Evolutionary conservation across 1,140 invertebrate genomes (phyloP).

Genomic region (Scaptomyza graminum): DNA sequence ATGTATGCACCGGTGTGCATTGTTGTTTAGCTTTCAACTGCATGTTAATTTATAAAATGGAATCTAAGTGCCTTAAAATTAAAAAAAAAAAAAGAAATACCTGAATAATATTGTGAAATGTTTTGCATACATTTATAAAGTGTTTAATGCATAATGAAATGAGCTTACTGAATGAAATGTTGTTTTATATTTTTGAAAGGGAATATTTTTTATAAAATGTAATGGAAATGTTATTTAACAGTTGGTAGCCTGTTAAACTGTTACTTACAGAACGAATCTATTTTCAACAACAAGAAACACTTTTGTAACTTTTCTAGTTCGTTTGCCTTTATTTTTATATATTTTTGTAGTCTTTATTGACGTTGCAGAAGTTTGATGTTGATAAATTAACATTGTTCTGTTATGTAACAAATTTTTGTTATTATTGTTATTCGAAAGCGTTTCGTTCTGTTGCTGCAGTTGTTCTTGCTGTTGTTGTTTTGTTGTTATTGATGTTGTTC

Average conservation of each 20-base stretch:
- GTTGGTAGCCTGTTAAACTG: not conserved
- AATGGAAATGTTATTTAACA: not conserved
- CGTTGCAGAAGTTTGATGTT: constrained; percentile 72
- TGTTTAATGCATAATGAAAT: constrained; percentile 20
- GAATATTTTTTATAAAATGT: not conserved
- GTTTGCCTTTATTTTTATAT: constrained; percentile 74
- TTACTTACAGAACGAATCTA: not conserved
- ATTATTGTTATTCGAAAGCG: constrained; percentile 79
- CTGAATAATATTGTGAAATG: constrained; percentile 53
- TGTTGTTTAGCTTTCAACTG: constrained; percentile 37
- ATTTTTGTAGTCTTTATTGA: constrained; percentile 76
- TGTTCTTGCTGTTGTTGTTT: constrained; percentile 71
- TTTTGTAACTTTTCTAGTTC: constrained; percentile 78
- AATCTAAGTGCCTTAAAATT: constrained; percentile 75
- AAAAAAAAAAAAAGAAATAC: constrained; percentile 30
- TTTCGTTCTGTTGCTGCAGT: constrained; percentile 83
- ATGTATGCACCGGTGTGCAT: constrained; percentile 42
- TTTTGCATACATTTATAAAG: constrained; percentile 25
- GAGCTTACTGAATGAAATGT: constrained; percentile 21
- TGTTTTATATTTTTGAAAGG: constrained; percentile 17
- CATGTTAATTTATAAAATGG: constrained; percentile 75
- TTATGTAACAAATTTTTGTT: constrained; percentile 74
- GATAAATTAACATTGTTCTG: constrained; percentile 63
- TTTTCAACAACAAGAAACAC: not conserved
- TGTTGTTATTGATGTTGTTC: constrained; percentile 60